Evolutionary conservation across 2,113 vertebrate genomes (phyloP), one percentile per base, ranked within the genome.

Genomic region (Nesoenas mayeri): DNA sequence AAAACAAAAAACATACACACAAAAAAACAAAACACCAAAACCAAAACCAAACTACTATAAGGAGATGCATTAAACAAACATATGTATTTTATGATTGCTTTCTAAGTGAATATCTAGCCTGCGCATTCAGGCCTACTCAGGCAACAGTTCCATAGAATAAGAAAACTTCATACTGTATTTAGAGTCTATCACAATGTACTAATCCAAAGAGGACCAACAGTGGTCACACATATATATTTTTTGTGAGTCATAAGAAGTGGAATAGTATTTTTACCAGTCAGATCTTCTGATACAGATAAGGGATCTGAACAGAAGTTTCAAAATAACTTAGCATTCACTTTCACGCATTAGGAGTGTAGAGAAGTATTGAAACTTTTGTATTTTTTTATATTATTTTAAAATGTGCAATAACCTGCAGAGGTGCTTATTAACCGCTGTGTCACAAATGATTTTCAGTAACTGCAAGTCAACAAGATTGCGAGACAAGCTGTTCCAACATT

Each of bases 241-340:
- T 5, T 19, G 6, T 38, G 61, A 72, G 36, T 36, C 0, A 0
- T 57, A 93, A 31, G 14, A 73, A 62, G 7, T 36, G 1, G 26
- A 84, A 36, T 2, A 60, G 6, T 8, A 36, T 51, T 77, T 85
- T 50, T 38, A 90, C 13, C 4, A 11, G 62, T 18, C 18, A 60
- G 42, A 65, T 69, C 3, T 75, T 72, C 58, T n/a, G 34, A 73
- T 18, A 34, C 5, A 83, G 22, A 34, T 29, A 61, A 51, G 8
- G 22, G 26, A 89, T 47, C 20, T 65, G 14, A 88, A 60, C 0
- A 1, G 31, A 88, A 74, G 9, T 34, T 82, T 58, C 51, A 69
- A 72, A 79, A n/a, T 29, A 67, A 36, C 53, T 38, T 21, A 11
- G 36, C 19, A 48, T 67, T 47, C 21, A 47, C 8, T 58, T 74